phyloP scores from a whole-genome alignment of 2,113 vertebrate species.

The Odontophorus gujanensis region DNA sequence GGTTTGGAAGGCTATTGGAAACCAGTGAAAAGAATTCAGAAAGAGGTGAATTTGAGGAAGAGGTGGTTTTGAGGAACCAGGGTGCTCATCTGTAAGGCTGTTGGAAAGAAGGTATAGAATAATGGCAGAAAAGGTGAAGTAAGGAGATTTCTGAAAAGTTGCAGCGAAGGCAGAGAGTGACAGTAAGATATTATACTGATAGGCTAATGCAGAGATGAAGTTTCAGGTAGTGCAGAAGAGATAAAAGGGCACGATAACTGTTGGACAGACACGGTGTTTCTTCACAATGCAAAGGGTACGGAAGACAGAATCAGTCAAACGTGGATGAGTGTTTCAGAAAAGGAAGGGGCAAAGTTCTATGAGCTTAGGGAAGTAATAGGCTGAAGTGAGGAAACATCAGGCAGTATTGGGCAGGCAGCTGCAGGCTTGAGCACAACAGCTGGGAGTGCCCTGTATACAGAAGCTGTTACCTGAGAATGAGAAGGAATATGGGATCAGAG shows the following conservation, averaged over 20 bases:
- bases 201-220: not conserved
- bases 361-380: not conserved
- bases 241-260: not conserved
- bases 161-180: not conserved
- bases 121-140: not conserved
- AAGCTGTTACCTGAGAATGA: accelerated
- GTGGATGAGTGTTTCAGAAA: not conserved
- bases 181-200: not conserved
- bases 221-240: not conserved
- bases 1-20: not conserved
- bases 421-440: accelerated
- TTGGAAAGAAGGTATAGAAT: not conserved
- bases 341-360: not conserved
- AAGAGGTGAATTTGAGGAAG: not conserved
- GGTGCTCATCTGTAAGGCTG: not conserved
- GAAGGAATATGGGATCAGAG: not conserved
- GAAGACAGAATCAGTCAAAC: not conserved
- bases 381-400: not conserved
- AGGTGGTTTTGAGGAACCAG: not conserved
- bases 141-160: not conserved
- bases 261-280: not conserved
- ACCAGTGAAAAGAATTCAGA: not conserved
- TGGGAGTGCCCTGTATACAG: not conserved
- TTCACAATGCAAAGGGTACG: not conserved
- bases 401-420: not conserved